Evolutionary conservation across 2,888 invertebrate genomes (phyloP).

Genomic region (Sesia bembeciformis): DNA sequence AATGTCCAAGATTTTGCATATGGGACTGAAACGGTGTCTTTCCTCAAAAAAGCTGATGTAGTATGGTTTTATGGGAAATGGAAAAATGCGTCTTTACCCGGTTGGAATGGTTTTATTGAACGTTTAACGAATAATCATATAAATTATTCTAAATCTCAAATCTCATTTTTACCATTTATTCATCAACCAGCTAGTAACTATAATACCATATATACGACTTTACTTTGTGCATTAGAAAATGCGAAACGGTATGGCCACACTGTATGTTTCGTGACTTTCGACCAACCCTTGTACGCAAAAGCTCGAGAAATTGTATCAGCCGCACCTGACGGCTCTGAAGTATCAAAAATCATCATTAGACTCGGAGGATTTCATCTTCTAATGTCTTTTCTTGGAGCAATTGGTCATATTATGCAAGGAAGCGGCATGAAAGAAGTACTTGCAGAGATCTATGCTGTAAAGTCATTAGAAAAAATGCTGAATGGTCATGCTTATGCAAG

Average conservation of each 20-base stretch:
- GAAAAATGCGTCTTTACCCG: constrained; percentile 11
- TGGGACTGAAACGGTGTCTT: constrained; percentile 8
- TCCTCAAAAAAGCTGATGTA: constrained; percentile 15
- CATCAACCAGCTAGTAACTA: constrained; percentile 11
- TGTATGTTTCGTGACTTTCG: background rate
- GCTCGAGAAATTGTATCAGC: background rate
- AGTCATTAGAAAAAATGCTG: constrained; percentile 11
- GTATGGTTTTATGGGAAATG: constrained; percentile 24
- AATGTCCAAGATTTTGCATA: constrained; percentile 11
- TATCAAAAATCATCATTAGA: constrained; percentile 5
- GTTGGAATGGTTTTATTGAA: constrained; percentile 26
- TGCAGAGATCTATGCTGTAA: constrained; percentile 14
- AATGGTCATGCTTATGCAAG: constrained; percentile 10
- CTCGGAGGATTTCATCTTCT: constrained; percentile 17
- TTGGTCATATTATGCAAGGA: constrained; percentile 37
- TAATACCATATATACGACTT: background rate
- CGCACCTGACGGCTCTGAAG: constrained; percentile 6
- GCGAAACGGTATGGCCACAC: background rate
- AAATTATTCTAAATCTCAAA: constrained; percentile 11
- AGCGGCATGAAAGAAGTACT: constrained; percentile 33
- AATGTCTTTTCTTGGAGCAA: constrained; percentile 36
- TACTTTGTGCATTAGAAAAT: background rate
- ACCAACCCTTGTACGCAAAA: constrained; percentile 1
- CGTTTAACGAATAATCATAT: constrained; percentile 14
- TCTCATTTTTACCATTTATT: constrained; percentile 13